Evolutionary conservation across 2,888 invertebrate species (phyloP).

Genomic region (Lasioglossum malachurum): DNA sequence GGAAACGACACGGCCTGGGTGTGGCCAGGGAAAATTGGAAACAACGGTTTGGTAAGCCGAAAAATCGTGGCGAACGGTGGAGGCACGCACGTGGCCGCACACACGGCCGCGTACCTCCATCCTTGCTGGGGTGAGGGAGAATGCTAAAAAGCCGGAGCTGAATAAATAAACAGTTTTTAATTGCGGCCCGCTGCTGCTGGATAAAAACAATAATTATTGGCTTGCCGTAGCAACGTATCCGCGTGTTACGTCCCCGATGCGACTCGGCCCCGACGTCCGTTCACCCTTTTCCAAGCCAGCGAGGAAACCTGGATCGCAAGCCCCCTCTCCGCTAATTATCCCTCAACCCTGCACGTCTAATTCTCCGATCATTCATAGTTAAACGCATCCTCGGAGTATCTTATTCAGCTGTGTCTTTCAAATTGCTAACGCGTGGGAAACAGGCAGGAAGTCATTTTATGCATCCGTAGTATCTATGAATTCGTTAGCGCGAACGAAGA

Average conservation of each 20-base stretch:
- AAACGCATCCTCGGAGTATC: neutral
- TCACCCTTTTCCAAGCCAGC: slow-evolving; percentile 29
- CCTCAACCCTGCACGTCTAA: slow-evolving; percentile 5
- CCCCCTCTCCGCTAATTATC: slow-evolving; percentile 1
- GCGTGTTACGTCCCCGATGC: slow-evolving; percentile 72
- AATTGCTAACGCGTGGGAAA: neutral
- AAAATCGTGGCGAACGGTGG: slow-evolving; percentile 72
- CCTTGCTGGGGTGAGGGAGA: slow-evolving; percentile 70
- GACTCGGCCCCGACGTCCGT: slow-evolving; percentile 59
- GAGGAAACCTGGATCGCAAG: neutral
- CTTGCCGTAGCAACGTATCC: slow-evolving; percentile 75
- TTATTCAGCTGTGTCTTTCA: neutral
- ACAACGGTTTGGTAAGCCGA: slow-evolving; percentile 75
- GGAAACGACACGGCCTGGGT: slow-evolving; percentile 55
- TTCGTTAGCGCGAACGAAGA: neutral
- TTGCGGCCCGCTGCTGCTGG: slow-evolving; percentile 82
- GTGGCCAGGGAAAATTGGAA: slow-evolving; percentile 73
- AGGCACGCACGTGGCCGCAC: slow-evolving; percentile 37
- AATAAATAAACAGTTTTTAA: slow-evolving; percentile 85
- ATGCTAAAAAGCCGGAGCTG: slow-evolving; percentile 83
- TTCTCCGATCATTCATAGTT: neutral
- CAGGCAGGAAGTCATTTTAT: too few species aligned
- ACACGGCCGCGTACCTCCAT: slow-evolving; percentile 43
- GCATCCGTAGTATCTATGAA: neutral
- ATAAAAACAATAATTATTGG: slow-evolving; percentile 85